Base-by-base conservation (phyloP, 2,113 vertebrate species). In the Neodontobutis hainanensis region DNA sequence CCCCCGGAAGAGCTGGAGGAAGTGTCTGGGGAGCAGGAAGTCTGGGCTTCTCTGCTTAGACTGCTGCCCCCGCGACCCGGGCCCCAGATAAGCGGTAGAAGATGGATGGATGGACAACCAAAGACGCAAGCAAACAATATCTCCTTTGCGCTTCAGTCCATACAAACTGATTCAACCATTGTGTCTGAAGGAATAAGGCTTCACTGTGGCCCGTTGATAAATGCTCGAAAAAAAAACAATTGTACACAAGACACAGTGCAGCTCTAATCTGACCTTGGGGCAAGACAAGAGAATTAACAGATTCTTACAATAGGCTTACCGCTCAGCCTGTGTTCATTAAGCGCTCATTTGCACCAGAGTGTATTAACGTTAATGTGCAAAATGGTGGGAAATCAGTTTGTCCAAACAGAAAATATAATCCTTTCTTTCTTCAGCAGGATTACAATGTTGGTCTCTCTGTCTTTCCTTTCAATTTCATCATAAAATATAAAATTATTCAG, bases 331-430 rank as follows among this genome's bases (percentile, higher is more conserved):
- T 51, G 70, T 78, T 74, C 43, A 78, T 86, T 77, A 80, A 71
- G 77, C 74, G 70, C 71, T 81, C 60, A 70, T 87, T 85, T 84
- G 61, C 58, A 69, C 62, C 45, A 81, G 34, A 63, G 48, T 67
- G 44, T 64, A 72, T 80, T 83, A 81, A 64, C 58, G 65, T n/a
- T 62, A 65, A 76, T 82, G 59, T 58, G 68, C 51, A 73, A 80
- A 83, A 84, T 19, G 46, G 52, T 62, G 61, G 53, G 62, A 51
- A 77, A 79, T 35, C 11, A 19, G 11, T 79, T 70, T 85, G 61
- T 66, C 61, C 8, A 47, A 77, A 65, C 59, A 43, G 53, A 68
- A 65, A 73, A 69, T 38, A 46, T 83, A 84, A 86, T 82, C 61
- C 73, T 3, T 50, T 40, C 35, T 78, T 85, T 81, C 43, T 77